Evolutionary conservation across 2,113 vertebrate species (phyloP).

Genomic region (Platycercus adscitus): DNA sequence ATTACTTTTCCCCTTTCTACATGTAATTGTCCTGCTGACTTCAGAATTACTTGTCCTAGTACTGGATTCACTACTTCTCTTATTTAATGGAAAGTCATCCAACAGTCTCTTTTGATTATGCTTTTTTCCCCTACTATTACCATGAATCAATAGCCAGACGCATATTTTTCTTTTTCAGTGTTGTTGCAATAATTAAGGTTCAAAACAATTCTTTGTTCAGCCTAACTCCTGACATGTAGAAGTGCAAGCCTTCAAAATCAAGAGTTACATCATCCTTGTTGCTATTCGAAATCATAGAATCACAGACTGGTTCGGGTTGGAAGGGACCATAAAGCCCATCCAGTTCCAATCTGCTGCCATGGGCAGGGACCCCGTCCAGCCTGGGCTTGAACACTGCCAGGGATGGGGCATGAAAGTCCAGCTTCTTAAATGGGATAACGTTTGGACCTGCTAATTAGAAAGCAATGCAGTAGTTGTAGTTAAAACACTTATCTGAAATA

Average conservation of each 20-base stretch:
- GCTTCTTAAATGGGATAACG: accelerated
- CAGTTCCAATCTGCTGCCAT: not conserved
- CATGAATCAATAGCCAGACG: not conserved
- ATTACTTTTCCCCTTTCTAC: not conserved
- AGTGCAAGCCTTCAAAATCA: not conserved
- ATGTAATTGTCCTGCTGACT: not conserved
- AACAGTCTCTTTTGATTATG: not conserved
- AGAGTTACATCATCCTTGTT: not conserved
- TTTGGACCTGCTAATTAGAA: not conserved
- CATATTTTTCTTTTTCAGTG: not conserved
- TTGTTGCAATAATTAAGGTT: not conserved
- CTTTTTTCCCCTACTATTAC: accelerated
- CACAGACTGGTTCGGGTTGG: not conserved
- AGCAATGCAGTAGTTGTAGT: accelerated
- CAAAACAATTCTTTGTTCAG: not conserved
- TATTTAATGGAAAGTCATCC: not conserved
- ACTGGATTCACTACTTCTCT: not conserved
- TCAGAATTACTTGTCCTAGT: not conserved
- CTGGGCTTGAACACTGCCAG: not conserved
- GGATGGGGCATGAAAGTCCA: not conserved
- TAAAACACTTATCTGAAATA: not conserved
- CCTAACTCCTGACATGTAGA: not conserved
- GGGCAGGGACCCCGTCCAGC: not conserved
- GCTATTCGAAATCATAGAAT: not conserved
- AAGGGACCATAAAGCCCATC: not conserved